phyloP scores from a whole-genome alignment of 2,797 vertebrate genomes.

The Catharus ustulatus region DNA sequence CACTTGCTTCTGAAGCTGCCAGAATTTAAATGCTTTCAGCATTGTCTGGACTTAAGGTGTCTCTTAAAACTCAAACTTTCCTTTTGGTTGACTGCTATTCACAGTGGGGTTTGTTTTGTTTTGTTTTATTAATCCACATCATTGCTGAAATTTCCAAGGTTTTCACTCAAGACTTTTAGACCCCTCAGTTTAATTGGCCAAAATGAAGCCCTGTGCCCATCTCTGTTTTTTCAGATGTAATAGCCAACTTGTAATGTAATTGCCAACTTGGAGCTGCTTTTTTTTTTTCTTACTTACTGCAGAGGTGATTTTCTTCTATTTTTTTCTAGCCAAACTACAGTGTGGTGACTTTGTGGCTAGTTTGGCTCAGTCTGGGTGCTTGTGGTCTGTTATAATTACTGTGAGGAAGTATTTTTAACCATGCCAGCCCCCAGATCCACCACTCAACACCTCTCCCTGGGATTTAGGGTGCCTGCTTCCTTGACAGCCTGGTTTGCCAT shows the following conservation, averaged over 20 bases:
- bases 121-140: background rate
- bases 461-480: background rate
- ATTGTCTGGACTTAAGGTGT: background rate
- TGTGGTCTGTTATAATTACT: background rate
- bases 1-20: slow-evolving; percentile 6
- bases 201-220: fast-evolving
- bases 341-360: background rate
- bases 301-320: background rate
- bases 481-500: background rate
- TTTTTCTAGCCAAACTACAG: background rate
- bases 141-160: background rate
- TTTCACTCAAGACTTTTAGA: background rate
- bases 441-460: background rate
- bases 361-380: background rate
- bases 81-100: background rate
- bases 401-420: background rate
- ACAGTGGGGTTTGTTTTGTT: fast-evolving
- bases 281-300: background rate
- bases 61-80: background rate
- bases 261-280: background rate
- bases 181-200: background rate
- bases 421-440: background rate
- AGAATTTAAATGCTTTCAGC: slow-evolving; percentile 36
- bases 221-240: background rate
- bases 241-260: background rate